Evolutionary conservation across 2,888 invertebrate genomes (phyloP).

Genomic region (Drosophila yooni): DNA sequence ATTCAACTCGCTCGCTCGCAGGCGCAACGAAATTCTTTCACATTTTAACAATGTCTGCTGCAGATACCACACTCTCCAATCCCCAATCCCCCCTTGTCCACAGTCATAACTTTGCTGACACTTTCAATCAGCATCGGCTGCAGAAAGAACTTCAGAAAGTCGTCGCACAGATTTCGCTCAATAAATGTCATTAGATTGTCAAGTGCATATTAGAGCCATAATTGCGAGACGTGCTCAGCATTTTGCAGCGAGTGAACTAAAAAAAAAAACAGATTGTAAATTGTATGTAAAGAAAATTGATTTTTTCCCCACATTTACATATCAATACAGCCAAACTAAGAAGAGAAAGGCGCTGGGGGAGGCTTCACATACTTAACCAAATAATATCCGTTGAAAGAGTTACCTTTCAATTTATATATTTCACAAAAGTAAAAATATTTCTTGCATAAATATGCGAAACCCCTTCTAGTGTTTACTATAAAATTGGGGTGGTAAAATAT

Average conservation of each 20-base stretch:
- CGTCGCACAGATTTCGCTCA: constrained; percentile 53
- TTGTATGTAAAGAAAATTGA: constrained; percentile 22
- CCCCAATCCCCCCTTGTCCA: not conserved
- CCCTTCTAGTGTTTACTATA: too few species aligned
- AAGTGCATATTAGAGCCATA: constrained; percentile 79
- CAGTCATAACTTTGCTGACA: constrained; percentile 37
- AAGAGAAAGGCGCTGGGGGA: not conserved
- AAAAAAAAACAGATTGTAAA: not conserved
- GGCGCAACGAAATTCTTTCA: constrained; percentile 59
- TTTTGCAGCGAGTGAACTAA: constrained; percentile 22
- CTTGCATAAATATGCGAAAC: not conserved
- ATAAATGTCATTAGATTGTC: constrained; percentile 79
- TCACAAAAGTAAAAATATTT: not conserved
- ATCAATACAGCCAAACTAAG: constrained; percentile 53
- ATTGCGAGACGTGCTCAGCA: constrained; percentile 73
- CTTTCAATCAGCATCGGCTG: constrained; percentile 64
- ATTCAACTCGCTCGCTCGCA: constrained; percentile 46
- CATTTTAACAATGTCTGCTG: constrained; percentile 56
- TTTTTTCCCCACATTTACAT: constrained; percentile 53
- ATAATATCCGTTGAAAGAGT: not conserved
- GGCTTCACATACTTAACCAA: not conserved
- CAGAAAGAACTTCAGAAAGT: constrained; percentile 25
- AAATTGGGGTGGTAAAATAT: not conserved
- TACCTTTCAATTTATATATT: not conserved
- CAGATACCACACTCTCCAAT: not conserved